Percentiles rank a stretch among this genome's conserved stretches.
Evolutionary conservation across 2,113 vertebrate species (phyloP).

Genomic region (Poeciliopsis prolifica): DNA sequence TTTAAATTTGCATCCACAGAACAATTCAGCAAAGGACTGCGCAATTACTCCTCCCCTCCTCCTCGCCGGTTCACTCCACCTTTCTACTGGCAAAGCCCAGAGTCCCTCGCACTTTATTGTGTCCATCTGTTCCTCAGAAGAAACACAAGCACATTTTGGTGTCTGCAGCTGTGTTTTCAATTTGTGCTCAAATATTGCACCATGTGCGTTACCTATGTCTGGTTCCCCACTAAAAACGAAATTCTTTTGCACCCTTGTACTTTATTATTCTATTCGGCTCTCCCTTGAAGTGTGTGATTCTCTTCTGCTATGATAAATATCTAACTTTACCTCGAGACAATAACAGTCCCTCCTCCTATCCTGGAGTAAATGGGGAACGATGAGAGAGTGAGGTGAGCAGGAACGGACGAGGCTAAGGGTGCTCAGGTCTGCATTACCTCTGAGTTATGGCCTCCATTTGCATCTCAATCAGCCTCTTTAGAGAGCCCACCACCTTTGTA

Average conservation of each 20-base stretch:
- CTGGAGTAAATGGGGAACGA: conserved; percentile 78
- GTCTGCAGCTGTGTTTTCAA: conserved; percentile 31
- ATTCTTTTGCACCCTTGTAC: conserved; percentile 13
- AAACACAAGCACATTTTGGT: conserved; percentile 33
- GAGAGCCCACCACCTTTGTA: conserved; percentile 87
- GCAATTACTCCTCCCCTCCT: conserved; percentile 77
- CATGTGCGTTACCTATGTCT: neutral
- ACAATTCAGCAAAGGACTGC: conserved; percentile 80
- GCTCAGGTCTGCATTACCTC: conserved; percentile 89
- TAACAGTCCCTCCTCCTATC: conserved; percentile 69
- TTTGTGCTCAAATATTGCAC: conserved; percentile 8
- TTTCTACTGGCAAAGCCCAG: conserved; percentile 31
- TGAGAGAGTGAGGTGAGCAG: conserved; percentile 69
- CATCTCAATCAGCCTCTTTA: conserved; percentile 94
- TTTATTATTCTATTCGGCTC: neutral
- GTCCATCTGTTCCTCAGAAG: conserved; percentile 66
- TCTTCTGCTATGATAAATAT: conserved; percentile 65
- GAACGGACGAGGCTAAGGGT: conserved; percentile 72
- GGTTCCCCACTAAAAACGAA: conserved; percentile 12
- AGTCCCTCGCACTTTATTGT: conserved; percentile 56
- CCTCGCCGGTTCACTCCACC: conserved; percentile 54
- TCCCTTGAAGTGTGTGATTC: conserved; percentile 7
- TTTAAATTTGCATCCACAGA: conserved; percentile 89
- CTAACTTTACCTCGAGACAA: conserved; percentile 72
- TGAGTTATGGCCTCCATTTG: conserved; percentile 96